phyloP scores from a whole-genome alignment of 2,113 vertebrate genomes.

The Dipodomys ordii region DNA sequence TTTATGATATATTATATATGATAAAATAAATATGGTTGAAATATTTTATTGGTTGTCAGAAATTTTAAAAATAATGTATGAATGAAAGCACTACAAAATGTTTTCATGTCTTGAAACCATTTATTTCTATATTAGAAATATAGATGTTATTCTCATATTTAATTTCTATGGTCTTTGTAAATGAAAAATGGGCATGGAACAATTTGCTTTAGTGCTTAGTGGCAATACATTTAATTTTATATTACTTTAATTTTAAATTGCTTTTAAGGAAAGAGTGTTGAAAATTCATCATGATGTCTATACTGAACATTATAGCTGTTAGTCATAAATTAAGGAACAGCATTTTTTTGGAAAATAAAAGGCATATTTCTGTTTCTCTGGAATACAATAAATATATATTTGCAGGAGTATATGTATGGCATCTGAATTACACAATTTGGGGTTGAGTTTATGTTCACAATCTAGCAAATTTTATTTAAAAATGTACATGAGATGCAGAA shows the following conservation, averaged over 20 bases:
- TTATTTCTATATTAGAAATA: constrained; percentile 12
- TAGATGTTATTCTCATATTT: not conserved
- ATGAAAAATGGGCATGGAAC: constrained; percentile 33
- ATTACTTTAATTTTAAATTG: constrained; percentile 35
- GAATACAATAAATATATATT: not conserved
- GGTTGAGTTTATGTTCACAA: not conserved
- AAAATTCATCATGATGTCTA: not conserved
- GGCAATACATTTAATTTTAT: not conserved
- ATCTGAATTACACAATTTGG: constrained; percentile 8
- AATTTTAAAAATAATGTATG: not conserved
- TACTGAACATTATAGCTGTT: not conserved
- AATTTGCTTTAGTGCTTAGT: not conserved
- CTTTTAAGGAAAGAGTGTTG: constrained; percentile 24
- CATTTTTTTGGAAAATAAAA: not conserved
- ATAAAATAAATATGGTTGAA: not conserved
- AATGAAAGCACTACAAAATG: not conserved
- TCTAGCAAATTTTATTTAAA: not conserved
- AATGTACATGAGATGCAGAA: not conserved
- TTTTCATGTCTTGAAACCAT: constrained; percentile 14
- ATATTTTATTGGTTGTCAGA: not conserved
- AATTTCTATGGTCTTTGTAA: constrained; percentile 27
- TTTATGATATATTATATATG: not conserved
- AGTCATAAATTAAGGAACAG: not conserved
- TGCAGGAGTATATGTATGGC: not conserved
- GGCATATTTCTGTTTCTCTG: not conserved